A percentile compares a stretch with the other conserved stretches of the same genome.
phyloP scores from a whole-genome alignment of 2,888 invertebrate species.

The Dasypogon diadema region DNA sequence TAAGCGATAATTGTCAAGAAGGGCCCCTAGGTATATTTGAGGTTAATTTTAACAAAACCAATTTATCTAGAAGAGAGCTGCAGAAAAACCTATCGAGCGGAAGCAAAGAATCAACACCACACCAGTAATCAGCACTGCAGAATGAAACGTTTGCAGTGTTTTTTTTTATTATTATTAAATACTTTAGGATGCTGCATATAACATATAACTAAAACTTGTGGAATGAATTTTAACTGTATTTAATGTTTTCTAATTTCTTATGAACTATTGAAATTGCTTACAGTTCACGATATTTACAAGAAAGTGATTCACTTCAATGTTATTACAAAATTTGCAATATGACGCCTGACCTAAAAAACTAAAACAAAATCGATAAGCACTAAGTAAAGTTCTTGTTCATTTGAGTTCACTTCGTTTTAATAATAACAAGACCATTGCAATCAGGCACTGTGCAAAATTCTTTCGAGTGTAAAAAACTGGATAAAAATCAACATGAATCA shows the following conservation, averaged over 20 bases:
- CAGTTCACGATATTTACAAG: conserved; percentile 32
- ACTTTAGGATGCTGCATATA: background rate
- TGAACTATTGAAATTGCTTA: conserved; percentile 8
- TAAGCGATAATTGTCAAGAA: conserved; percentile 3
- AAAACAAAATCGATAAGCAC: conserved; percentile 55
- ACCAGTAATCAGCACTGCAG: background rate
- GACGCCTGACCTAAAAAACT: conserved; percentile 55
- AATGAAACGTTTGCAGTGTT: too few relatives aligned
- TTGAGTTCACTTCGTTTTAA: conserved; percentile 24
- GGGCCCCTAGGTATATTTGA: background rate
- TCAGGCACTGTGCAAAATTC: background rate
- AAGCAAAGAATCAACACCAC: background rate
- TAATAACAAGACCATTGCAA: conserved; percentile 4
- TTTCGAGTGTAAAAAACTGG: conserved; percentile 3
- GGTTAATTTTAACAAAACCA: background rate
- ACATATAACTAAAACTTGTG: background rate
- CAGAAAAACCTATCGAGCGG: background rate
- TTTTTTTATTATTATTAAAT: too few relatives aligned
- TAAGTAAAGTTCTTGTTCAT: conserved; percentile 44
- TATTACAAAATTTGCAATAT: conserved; percentile 47
- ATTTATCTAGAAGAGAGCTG: background rate
- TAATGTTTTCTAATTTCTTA: background rate
- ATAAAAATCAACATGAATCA: background rate
- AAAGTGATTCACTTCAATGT: conserved; percentile 39
- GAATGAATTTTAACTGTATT: background rate